A percentile compares a stretch with the other conserved stretches of the same genome.
Conservation (phyloP, 2,113 vertebrate genomes). For the Centropristis striata region DNA sequence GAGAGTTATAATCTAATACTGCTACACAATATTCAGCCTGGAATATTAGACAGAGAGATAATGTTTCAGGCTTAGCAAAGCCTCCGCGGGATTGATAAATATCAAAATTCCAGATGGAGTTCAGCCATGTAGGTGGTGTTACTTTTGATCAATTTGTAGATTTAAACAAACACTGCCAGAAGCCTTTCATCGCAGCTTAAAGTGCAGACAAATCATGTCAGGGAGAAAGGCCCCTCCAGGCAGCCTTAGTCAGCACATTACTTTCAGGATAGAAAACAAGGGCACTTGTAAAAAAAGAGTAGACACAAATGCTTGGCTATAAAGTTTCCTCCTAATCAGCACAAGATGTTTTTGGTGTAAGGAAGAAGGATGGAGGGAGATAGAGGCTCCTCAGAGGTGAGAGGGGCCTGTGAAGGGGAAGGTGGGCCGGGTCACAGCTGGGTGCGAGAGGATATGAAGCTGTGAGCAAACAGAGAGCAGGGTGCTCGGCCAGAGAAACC, state of each 20-base stretch:
- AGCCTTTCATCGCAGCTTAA: constrained; percentile 54
- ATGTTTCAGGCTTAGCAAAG: constrained; percentile 20
- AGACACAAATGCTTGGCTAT: constrained; percentile 35
- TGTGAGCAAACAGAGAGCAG: constrained; percentile 16
- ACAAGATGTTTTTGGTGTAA: constrained; percentile 58
- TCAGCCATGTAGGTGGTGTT: constrained; percentile 44
- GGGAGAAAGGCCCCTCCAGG: constrained; percentile 26
- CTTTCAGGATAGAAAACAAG: constrained; percentile 61
- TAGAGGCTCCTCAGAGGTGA: constrained; percentile 36
- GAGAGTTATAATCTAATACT: constrained; percentile 39
- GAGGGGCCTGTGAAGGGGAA: constrained; percentile 25
- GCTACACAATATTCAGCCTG: constrained; percentile 32
- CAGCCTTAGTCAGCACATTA: constrained; percentile 64
- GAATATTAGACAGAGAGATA: constrained; percentile 33
- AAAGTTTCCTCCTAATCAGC: constrained; percentile 65
- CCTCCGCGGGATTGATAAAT: constrained; percentile 45
- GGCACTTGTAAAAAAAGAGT: constrained; percentile 44
- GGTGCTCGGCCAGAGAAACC: not conserved
- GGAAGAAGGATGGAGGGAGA: constrained; percentile 23
- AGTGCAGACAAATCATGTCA: constrained; percentile 56
- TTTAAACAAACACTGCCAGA: constrained; percentile 64
- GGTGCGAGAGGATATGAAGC: constrained; percentile 34
- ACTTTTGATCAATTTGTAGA: constrained; percentile 68
- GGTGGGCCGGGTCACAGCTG: constrained; percentile 40
- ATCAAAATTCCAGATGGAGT: constrained; percentile 57